Evolutionary conservation across 2,888 invertebrate genomes (phyloP).

Genomic region (Caenorhabditis doughertyi): DNA sequence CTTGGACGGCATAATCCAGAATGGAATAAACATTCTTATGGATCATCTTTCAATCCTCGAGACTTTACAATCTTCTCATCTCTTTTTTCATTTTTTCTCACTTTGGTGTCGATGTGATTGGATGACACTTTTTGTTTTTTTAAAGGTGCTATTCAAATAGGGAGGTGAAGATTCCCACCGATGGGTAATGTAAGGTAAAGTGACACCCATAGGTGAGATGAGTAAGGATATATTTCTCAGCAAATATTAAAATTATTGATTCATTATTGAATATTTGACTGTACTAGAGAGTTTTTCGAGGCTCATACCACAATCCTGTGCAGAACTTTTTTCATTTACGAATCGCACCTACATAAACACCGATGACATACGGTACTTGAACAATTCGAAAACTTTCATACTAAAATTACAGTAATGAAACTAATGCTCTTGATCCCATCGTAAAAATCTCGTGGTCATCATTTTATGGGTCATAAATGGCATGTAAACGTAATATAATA

Average conservation of each 20-base stretch:
- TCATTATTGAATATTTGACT: too few relatives aligned
- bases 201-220: constrained; percentile 12
- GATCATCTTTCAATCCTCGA: constrained; percentile 58
- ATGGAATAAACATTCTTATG: constrained; percentile 56
- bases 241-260: neutral
- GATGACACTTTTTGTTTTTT: constrained; percentile 14
- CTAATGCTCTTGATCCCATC: neutral
- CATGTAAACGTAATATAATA: constrained; percentile 6
- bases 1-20: constrained; percentile 49
- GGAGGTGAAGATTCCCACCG: constrained; percentile 30
- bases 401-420: neutral
- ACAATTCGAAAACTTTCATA: too few relatives aligned
- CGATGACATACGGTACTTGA: too few relatives aligned
- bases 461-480: constrained; percentile 20
- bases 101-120: constrained; percentile 22
- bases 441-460: constrained; percentile 25
- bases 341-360: too few relatives aligned
- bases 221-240: neutral
- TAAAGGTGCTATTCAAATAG: constrained; percentile 30
- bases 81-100: constrained; percentile 19
- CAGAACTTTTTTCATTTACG: too few relatives aligned
- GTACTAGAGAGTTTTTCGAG: too few relatives aligned
- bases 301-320: too few relatives aligned
- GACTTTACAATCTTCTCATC: constrained; percentile 22
- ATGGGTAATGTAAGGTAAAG: constrained; percentile 2